phyloP scores from a whole-genome alignment of 1,140 invertebrate genomes.

The Orchesella cincta region DNA sequence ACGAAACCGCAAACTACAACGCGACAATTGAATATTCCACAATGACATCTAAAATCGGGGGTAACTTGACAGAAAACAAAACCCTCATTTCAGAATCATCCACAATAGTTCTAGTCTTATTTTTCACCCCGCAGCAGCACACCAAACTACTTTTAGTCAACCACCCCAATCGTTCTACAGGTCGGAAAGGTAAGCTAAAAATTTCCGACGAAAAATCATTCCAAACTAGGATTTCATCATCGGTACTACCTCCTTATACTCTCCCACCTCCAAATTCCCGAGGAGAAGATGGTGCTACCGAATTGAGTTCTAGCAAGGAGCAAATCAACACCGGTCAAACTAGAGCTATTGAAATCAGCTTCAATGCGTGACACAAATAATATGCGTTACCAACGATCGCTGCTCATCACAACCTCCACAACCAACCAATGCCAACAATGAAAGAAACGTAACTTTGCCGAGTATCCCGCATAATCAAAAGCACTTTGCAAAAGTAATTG shows the following conservation, averaged over 20 bases:
- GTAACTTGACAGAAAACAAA: neutral
- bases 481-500: too few relatives aligned
- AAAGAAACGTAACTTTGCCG: too few relatives aligned
- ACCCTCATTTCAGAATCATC: neutral
- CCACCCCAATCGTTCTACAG: neutral
- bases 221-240: neutral
- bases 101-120: neutral
- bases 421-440: too few relatives aligned
- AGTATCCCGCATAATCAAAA: too few relatives aligned
- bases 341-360: too few relatives aligned
- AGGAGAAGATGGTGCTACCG: neutral
- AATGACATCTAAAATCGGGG: neutral
- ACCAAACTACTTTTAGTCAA: neutral
- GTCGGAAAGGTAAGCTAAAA: conserved; percentile 2
- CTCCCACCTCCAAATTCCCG: neutral
- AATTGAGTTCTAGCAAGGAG: neutral
- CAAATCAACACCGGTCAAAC: conserved; percentile 33
- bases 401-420: too few relatives aligned
- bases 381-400: too few relatives aligned
- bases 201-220: neutral
- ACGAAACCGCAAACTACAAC: neutral
- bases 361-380: too few relatives aligned
- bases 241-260: neutral
- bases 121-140: neutral
- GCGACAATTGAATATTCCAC: neutral